These are phyloP conservation scores for Oryzias melastigma DNA, from an alignment of 2,113 vertebrate genomes.

Conservation along the genomic window DNA sequence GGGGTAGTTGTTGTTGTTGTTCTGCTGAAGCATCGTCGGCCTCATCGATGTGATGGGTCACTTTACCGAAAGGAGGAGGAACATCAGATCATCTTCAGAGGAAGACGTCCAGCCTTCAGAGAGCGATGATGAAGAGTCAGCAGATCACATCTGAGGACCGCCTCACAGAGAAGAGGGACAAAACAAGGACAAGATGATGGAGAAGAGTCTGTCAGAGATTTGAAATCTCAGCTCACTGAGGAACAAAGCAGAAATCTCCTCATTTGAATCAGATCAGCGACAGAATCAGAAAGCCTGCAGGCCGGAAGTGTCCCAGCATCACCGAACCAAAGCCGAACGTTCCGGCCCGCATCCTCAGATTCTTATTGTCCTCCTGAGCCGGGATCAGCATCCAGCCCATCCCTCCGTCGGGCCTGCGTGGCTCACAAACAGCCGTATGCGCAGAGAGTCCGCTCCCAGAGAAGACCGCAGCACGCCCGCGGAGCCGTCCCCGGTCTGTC, in stretches of 20 bases:
- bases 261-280: no score
- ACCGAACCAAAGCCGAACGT: neutral
- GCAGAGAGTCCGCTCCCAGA: neutral
- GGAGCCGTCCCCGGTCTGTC: no score
- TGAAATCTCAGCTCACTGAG: slow-evolving; percentile 10
- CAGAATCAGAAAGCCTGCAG: slow-evolving; percentile 6
- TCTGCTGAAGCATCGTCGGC: slow-evolving; percentile 78
- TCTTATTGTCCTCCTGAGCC: slow-evolving; percentile 36
- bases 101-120: no score
- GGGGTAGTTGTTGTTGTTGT: slow-evolving; percentile 82
- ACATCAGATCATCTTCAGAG: no score
- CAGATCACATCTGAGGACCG: no score
- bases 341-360: slow-evolving; percentile 6
- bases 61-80: slow-evolving; percentile 6
- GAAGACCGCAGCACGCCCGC: no score
- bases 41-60: slow-evolving; percentile 47
- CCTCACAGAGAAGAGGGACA: slow-evolving; percentile 4
- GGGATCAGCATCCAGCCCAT: slow-evolving; percentile 38
- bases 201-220: slow-evolving; percentile 32
- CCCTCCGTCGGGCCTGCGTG: slow-evolving; percentile 50
- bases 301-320: slow-evolving; percentile 6
- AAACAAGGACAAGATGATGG: slow-evolving; percentile 1
- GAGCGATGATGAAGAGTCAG: no score
- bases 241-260: no score
- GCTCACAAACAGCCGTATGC: slow-evolving; percentile 7